A percentile compares a stretch with the other conserved stretches of the same genome.
phyloP scores from a whole-genome alignment of 2,113 vertebrate genomes.

The Kryptolebias marmoratus region DNA sequence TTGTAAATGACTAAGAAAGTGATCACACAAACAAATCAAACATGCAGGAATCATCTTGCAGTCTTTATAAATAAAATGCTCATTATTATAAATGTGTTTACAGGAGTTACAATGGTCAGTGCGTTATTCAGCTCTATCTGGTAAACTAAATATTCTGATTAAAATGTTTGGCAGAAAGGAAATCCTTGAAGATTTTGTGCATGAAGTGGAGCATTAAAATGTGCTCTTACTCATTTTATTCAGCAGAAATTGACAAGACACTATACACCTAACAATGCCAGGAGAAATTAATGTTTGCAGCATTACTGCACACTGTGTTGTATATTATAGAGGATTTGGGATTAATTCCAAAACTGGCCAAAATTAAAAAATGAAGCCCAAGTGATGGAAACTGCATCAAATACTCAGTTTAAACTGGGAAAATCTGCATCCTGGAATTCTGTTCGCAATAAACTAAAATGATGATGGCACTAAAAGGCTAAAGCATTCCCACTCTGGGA shows the following conservation, averaged over 20 bases:
- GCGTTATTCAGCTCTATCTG: neutral
- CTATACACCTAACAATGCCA: neutral
- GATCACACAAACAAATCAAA: constrained; percentile 34
- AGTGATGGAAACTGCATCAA: too few species aligned
- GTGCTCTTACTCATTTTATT: neutral
- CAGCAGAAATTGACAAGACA: too few species aligned
- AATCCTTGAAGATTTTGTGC: too few species aligned
- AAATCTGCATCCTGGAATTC: neutral
- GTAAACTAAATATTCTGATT: too few species aligned
- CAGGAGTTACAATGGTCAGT: neutral
- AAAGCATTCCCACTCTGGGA: neutral
- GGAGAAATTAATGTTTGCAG: too few species aligned
- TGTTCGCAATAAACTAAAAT: neutral
- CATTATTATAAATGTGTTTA: neutral
- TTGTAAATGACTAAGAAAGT: constrained; percentile 40
- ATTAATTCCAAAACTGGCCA: too few species aligned
- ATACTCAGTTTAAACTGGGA: too few species aligned
- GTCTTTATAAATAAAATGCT: neutral
- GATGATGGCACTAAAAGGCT: neutral
- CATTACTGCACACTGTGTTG: too few species aligned
- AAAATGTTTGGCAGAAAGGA: too few species aligned
- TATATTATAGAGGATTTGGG: too few species aligned
- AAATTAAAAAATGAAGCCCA: too few species aligned
- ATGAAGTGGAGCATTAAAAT: neutral
- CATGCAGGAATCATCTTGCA: neutral